Base-by-base conservation (phyloP, 2,113 vertebrate genomes). In the Helogale parvula region DNA sequence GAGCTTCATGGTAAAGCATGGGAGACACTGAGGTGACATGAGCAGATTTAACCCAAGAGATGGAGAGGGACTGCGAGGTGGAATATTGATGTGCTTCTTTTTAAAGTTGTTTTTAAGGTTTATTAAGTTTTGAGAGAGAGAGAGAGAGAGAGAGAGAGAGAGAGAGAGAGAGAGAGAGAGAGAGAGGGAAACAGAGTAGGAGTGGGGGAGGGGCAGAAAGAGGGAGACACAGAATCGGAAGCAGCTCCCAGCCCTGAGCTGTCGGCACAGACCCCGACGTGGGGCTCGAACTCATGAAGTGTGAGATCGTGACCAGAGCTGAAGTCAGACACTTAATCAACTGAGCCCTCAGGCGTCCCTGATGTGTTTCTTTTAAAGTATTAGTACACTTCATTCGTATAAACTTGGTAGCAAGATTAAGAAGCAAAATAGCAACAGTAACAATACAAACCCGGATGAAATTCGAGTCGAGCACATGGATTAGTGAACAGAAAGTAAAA, bases 1-100 rank as follows among this genome's bases (percentile, higher is more conserved):
- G 23, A 4, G 4, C 29, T 0, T 15, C 41, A 76, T 41, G 29
- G 25, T 1, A 45, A 33, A 6, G 3, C 17, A 2, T 10, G 41
- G 65, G 41, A n/a, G 19, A 10, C 25, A 10, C 27, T 0, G 27
- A 5, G 38, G 21, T 2, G 19, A 25, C 3, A 4, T 5, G 8
- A 52, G 27, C 6, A 60, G 23, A 15, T 68, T 72, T 29, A 29
- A 35, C 47, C 41, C 27, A 3, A 50, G 9, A 57, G 41, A 45
- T 15, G 3, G 27, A 68, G 15, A 47, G 3, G 2, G 2, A 10
- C 16, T 41, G 19, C 9, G 17, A 25, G 31, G 50, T 2, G 45
- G 33, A 45, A 81, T 11, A 23, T 7, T 1, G 19, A 15, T 14
- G 1, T 16, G 5, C 3, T 86, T 57, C 23, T 90, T 45, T 82